Evolutionary conservation across 2,888 invertebrate genomes (phyloP), one percentile per base, ranked within the genome.

Genomic region (Neoscelio sp.): DNA sequence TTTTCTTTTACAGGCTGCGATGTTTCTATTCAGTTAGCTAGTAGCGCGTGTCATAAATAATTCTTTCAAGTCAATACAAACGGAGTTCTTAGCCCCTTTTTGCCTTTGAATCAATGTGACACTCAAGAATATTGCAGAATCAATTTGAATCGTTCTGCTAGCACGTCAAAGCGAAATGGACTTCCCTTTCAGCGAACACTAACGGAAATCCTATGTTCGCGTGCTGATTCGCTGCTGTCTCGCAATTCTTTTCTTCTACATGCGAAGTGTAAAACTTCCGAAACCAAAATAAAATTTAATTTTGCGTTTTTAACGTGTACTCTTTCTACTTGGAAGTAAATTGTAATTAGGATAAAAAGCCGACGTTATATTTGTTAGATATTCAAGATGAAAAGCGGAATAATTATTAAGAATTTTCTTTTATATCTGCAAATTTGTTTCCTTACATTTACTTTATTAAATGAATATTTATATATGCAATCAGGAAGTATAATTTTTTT

Each of bases 41-140:
- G 60, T 23, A 44, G 42, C 38, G 52, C 64, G 76, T 76, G 71
- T 73, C 76, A 73, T 76, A 73, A 76, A 80, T 73, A 80, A 76
- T 76, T 80, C 73, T 50, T 38, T 26, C 48, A 38, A 64, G 38
- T 76, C 67, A 50, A 68, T 64, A 50, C 35, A 30, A 40, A 56
- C 67, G 15, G 4, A 8, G 30, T 46, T 67, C 60, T 71, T 65
- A 38, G 18, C 60, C 46, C 38, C 35, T 20, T 74, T 65, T 50
- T 23, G 33, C 50, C 28, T 67, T 46, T 60, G 42, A 65, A 74
- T 74, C 50, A 65, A 74, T 35, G 74, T 74, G 74, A 74, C 67
- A 74, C 76, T 76, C 62, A 56, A 70, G 76, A 60, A 70, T 70
- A 56, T 70, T 76, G 68, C 67, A 62, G 28, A 76, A 64, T 64